Evolutionary conservation across 2,797 vertebrate species (phyloP).

Genomic region (Siniperca scherzeri): DNA sequence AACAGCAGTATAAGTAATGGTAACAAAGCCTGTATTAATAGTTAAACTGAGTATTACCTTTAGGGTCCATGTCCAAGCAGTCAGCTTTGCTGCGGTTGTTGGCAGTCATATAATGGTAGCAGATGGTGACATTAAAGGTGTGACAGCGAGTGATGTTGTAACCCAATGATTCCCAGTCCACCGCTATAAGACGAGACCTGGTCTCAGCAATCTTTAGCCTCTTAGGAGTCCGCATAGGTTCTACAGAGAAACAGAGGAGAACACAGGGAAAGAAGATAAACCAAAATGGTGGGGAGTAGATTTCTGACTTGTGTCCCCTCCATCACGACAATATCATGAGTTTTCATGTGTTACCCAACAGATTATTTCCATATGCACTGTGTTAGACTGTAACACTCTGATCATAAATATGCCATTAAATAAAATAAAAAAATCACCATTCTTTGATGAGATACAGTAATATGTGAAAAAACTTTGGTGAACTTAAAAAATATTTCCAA

Average conservation of each 20-base stretch:
- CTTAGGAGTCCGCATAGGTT: constrained; percentile 97
- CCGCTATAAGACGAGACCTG: constrained; percentile 93
- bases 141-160: constrained; percentile 99
- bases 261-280: not conserved
- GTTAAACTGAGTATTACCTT: constrained; percentile 75
- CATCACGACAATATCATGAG: not conserved
- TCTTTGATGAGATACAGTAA: not conserved
- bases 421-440: not conserved
- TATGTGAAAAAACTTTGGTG: not conserved
- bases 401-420: not conserved
- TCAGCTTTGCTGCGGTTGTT: constrained; percentile 93
- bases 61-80: constrained; percentile 99
- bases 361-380: not conserved
- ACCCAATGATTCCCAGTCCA: constrained; percentile 98
- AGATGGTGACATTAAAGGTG: constrained; percentile 98
- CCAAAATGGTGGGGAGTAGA: not conserved
- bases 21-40: not conserved
- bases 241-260: constrained; percentile 77
- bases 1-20: not conserved
- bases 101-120: constrained; percentile 94
- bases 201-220: constrained; percentile 97
- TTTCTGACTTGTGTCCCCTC: not conserved
- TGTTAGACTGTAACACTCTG: not conserved
- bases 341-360: not conserved
- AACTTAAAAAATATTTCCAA: not conserved